A percentile compares a stretch with the other conserved stretches of the same genome.
phyloP scores from a whole-genome alignment of 2,113 vertebrate genomes.

The Lathamus discolor region DNA sequence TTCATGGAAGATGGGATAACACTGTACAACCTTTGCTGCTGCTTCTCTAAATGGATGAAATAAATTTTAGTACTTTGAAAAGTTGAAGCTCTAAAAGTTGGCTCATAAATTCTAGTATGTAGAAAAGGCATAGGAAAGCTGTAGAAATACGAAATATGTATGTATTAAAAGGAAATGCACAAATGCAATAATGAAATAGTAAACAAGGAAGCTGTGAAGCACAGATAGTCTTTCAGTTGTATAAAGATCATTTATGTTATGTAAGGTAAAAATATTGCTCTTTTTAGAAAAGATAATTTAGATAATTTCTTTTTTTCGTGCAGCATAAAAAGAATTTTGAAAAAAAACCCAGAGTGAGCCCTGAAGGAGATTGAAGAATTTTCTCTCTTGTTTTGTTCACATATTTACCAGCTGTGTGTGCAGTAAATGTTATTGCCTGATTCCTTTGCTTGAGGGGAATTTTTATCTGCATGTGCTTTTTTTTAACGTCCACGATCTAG shows the following conservation, averaged over 20 bases:
- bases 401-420: neutral
- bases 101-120: neutral
- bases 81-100: neutral
- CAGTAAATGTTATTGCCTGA: neutral
- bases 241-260: neutral
- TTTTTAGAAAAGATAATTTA: neutral
- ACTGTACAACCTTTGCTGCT: neutral
- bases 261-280: neutral
- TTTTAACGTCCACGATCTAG: neutral
- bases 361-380: neutral
- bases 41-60: neutral
- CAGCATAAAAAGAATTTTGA: neutral
- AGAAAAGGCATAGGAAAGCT: neutral
- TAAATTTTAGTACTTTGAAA: neutral
- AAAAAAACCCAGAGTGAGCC: neutral
- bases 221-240: neutral
- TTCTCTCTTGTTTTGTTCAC: neutral
- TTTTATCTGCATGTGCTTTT: neutral
- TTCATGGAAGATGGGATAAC: neutral
- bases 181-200: neutral
- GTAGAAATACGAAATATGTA: neutral
- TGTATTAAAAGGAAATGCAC: neutral
- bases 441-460: neutral
- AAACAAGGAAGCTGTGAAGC: neutral
- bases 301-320: neutral